Evolutionary conservation across 2,113 vertebrate genomes (phyloP).

Genomic region (Riparia riparia): DNA sequence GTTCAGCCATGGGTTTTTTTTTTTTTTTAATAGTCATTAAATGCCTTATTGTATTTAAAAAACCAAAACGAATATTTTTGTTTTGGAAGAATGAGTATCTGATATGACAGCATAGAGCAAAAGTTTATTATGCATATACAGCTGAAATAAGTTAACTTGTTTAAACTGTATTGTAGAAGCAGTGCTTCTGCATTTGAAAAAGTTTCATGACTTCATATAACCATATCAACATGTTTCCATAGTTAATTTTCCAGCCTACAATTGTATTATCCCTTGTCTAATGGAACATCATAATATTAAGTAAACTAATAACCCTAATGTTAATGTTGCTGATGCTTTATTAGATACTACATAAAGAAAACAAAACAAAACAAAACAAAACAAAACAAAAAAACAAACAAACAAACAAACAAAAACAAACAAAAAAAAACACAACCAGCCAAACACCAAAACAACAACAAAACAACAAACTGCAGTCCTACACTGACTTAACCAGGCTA

Average conservation of each 20-base stretch:
- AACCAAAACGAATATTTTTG: background rate
- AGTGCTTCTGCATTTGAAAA: conserved; percentile 52
- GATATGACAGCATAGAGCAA: conserved; percentile 39
- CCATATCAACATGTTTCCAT: conserved; percentile 64
- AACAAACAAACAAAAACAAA: background rate
- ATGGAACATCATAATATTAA: conserved; percentile 65
- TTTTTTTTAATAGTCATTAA: background rate
- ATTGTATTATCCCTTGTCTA: conserved; percentile 63
- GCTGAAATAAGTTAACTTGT: conserved; percentile 56
- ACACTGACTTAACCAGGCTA: background rate
- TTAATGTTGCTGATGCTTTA: conserved; percentile 62
- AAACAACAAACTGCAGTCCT: background rate
- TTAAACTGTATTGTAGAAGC: conserved; percentile 35
- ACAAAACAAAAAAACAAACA: background rate
- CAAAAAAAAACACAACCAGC: background rate
- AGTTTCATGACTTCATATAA: conserved; percentile 69
- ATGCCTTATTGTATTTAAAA: background rate
- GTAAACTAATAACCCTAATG: conserved; percentile 65
- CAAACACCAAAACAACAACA: background rate
- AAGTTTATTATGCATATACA: conserved; percentile 42
- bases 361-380: background rate
- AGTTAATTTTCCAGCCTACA: conserved; percentile 66
- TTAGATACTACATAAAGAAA: conserved; percentile 37
- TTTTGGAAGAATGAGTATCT: conserved; percentile 16
- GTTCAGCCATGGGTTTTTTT: background rate